Evolutionary conservation across 2,888 invertebrate species (phyloP).

Genomic region (Drosophila recens): DNA sequence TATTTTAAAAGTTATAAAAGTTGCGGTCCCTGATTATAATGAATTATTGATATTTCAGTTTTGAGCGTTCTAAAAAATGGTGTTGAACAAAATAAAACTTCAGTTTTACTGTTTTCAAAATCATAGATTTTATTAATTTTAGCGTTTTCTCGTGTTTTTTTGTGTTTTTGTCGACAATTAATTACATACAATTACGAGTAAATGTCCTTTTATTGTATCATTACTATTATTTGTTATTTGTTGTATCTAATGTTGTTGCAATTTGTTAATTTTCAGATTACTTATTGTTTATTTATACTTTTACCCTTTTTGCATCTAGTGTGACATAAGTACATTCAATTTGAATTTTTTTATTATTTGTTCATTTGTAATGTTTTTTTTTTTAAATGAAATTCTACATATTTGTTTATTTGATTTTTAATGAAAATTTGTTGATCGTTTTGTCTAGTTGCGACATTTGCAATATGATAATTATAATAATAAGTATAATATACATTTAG

Average conservation of each 20-base stretch:
- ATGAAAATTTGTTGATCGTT: conserved; percentile 2
- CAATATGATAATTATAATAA: conserved; percentile 35
- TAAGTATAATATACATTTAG: conserved; percentile 55
- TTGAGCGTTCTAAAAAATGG: background rate
- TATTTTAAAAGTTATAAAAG: no score
- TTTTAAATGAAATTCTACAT: conserved; percentile 27
- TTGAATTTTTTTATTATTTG: conserved; percentile 6
- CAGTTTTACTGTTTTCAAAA: conserved; percentile 54
- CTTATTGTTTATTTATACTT: conserved; percentile 43
- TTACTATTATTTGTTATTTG: conserved; percentile 21
- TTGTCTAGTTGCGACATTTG: conserved; percentile 12
- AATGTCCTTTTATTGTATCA: conserved; percentile 39
- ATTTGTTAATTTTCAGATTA: conserved; percentile 51
- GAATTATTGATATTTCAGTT: background rate
- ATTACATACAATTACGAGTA: conserved; percentile 59
- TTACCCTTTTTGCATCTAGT: conserved; percentile 59
- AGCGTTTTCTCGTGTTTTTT: conserved; percentile 30
- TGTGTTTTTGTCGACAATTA: conserved; percentile 44
- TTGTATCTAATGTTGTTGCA: conserved; percentile 56
- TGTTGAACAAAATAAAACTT: background rate
- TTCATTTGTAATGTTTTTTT: conserved; percentile 4
- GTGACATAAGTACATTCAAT: conserved; percentile 29
- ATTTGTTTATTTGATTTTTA: conserved; percentile 6
- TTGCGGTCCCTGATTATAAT: no score
- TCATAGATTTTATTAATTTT: conserved; percentile 68